Conservation (phyloP, 2,888 invertebrate species). For the Adela reaumurella region DNA sequence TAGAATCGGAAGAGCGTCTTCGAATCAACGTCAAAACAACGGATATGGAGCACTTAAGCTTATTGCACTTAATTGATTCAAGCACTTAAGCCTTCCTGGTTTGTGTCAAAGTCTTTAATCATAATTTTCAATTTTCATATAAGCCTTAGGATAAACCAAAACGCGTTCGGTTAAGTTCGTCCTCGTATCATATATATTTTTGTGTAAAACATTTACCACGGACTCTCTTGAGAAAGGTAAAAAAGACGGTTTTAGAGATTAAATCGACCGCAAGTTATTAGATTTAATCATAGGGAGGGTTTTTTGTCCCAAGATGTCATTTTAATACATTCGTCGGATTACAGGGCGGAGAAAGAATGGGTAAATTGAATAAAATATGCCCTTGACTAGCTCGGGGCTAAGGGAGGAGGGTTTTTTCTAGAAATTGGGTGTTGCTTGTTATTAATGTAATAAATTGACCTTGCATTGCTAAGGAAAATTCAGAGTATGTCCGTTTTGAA, state of each 20-base stretch:
- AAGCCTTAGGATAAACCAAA: too few relatives aligned
- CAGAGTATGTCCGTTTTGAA: too few relatives aligned
- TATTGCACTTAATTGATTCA: conserved; percentile 55
- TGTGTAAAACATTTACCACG: too few relatives aligned
- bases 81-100: conserved; percentile 35
- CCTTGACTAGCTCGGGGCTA: too few relatives aligned
- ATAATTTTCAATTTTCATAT: too few relatives aligned
- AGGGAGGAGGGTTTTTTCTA: too few relatives aligned
- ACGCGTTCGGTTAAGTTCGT: too few relatives aligned
- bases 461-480: too few relatives aligned
- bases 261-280: background rate
- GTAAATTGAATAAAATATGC: background rate
- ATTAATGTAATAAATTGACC: too few relatives aligned
- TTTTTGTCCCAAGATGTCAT: background rate
- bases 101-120: background rate
- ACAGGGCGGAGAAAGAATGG: background rate
- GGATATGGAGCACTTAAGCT: conserved; percentile 52
- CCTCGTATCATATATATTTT: too few relatives aligned
- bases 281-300: background rate
- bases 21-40: conserved; percentile 37
- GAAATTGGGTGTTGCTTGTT: too few relatives aligned
- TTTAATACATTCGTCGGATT: background rate
- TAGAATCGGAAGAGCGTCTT: background rate
- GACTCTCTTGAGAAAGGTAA: too few relatives aligned
- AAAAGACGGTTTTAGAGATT: background rate